Percentiles rank a stretch among this genome's conserved stretches.
phyloP scores from a whole-genome alignment of 2,113 vertebrate species.

The Austrofundulus limnaeus region DNA sequence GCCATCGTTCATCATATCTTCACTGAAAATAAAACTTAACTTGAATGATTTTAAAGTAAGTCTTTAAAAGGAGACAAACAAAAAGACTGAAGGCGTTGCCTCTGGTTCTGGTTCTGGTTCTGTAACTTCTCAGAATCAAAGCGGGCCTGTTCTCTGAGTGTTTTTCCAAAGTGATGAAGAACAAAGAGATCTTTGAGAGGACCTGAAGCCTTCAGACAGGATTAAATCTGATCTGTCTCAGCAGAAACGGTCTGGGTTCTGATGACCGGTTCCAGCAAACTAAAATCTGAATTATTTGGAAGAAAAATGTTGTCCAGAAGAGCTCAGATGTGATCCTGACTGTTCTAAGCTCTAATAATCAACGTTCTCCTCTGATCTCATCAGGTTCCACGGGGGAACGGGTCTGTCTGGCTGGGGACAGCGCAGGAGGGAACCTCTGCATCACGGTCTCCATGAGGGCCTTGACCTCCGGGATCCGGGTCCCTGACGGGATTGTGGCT shows the following conservation, averaged over 20 bases:
- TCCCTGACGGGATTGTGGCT: constrained; percentile 88
- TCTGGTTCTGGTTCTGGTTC: not conserved
- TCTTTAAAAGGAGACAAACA: too few species aligned
- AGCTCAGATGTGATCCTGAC: not conserved
- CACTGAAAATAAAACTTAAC: too few species aligned
- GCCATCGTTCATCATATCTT: too few species aligned
- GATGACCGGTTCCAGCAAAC: too few species aligned
- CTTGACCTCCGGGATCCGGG: constrained; percentile 79
- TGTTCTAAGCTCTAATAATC: too few species aligned
- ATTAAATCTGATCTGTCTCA: not conserved
- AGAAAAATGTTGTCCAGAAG: too few species aligned
- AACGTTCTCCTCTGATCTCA: too few species aligned
- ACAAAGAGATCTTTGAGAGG: not conserved
- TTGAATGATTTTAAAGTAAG: too few species aligned
- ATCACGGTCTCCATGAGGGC: constrained; percentile 87
- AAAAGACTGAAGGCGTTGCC: too few species aligned
- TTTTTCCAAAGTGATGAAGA: too few species aligned
- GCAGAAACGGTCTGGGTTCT: not conserved
- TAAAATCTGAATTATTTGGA: too few species aligned
- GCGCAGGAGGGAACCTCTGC: constrained; percentile 90
- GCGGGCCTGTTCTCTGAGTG: not conserved
- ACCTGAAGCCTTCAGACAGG: not conserved
- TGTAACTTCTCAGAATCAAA: not conserved
- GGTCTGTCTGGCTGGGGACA: constrained; percentile 89
- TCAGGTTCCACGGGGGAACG: constrained; percentile 86